Base-by-base conservation (phyloP, 2,888 invertebrate genomes). In the Formica aserva region DNA sequence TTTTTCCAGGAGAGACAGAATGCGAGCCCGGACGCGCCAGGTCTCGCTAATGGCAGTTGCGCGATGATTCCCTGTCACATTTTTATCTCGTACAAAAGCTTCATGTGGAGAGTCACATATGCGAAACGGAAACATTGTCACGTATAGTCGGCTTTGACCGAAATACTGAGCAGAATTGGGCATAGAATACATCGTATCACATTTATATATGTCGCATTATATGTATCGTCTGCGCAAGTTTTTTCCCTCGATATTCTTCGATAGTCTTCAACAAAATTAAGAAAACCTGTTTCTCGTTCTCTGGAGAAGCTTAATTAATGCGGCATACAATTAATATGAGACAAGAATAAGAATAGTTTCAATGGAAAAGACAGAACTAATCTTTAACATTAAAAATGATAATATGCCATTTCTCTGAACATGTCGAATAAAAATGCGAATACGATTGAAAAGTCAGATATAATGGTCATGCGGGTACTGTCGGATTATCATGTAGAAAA, bases 1-100 rank as follows among this genome's bases (percentile, higher is more conserved):
- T 84, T 82, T 81, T 66, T 82, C 48, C 77, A 80, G 82, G 55
- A 78, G 71, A 66, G 86, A 78, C 60, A 67, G 78, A 52, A 63
- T 29, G 52, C 81, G 81, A 86, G 86, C 45, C 29, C 66, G 74
- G 41, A 22, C 72, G 18, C 22, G 11, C 35, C 11, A 35, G 45
- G 57, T 32, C 45, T 69, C 60, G 57, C 38, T 74, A 81, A 69
- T 88, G 88, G 87, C 86, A 88, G 87, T 88, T 75, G 71, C 60
- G 66, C 78, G 78, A 6, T 62, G 77, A 38, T 62, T 71, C 52
- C 26, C 71, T 83, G 45, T 29, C 52, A 26, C 60, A 48, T 63
- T 83, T 52, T 35, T 45, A 22, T 72, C 60, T 83, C 32, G 81
- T 84, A 83, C 66, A 84, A 88, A 88, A 86, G 62, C 63, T 81